A percentile compares a stretch with the other conserved stretches of the same genome.
Conservation (phyloP, 1,140 invertebrate genomes). For the Seison nebaliae region DNA sequence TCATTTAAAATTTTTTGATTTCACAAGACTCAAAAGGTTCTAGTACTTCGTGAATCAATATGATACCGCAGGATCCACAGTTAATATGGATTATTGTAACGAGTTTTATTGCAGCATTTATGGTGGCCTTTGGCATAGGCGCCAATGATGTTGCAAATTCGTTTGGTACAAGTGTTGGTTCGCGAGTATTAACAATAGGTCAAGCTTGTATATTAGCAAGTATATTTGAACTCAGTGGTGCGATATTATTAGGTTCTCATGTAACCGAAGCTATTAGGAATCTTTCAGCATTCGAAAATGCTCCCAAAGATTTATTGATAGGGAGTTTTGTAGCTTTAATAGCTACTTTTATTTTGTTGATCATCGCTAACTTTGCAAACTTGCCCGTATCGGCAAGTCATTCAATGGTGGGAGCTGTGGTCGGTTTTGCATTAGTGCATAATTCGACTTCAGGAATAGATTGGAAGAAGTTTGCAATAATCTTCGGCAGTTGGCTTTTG, state of each 20-base stretch:
- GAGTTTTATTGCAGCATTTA: background rate
- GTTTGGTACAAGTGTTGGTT: background rate
- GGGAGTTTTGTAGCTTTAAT: conserved; percentile 14
- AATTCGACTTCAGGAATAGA: too few relatives aligned
- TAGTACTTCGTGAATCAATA: too few relatives aligned
- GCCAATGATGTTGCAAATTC: background rate
- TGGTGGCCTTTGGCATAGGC: background rate
- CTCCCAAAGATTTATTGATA: background rate
- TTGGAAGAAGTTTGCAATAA: conserved; percentile 43
- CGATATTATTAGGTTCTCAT: background rate
- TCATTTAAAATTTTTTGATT: too few relatives aligned
- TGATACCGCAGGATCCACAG: too few relatives aligned
- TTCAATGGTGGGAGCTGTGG: conserved; percentile 81
- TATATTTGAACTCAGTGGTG: background rate
- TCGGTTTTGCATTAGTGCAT: conserved; percentile 81
- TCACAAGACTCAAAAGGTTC: too few relatives aligned
- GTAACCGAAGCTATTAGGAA: background rate
- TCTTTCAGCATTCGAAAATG: too few relatives aligned
- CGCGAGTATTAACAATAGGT: background rate
- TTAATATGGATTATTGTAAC: background rate
- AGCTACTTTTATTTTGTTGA: conserved; percentile 69
- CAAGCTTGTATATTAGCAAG: background rate
- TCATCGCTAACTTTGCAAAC: conserved; percentile 68
- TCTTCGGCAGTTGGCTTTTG: background rate
- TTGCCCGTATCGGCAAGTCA: conserved; percentile 89